Base-by-base conservation (phyloP, 2,888 invertebrate genomes). In the Aspidapion aeneum region DNA sequence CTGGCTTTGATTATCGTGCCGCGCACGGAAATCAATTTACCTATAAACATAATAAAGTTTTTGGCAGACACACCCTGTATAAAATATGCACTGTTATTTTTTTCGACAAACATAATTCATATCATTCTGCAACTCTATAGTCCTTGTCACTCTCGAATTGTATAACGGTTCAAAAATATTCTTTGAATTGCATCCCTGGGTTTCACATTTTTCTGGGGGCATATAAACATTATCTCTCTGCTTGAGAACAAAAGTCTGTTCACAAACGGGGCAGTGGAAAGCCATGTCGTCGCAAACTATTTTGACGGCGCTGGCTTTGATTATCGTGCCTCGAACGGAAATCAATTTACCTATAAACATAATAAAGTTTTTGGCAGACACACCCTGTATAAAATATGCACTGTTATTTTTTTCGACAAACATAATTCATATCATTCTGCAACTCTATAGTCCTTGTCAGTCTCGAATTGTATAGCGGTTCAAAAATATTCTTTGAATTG, bases 1-100 rank as follows among this genome's bases (percentile, higher is more conserved):
- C 92, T 88, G 1, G 93, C 90, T 76, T 91, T 85, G 65, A 92
- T 91, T 0, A 96, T 92, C 52, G 93, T 93, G 0, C 96, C 96
- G 74, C 90, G 87, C 1, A 96, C 85, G 21, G 91, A 86, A 20
- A 94, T 87, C 68, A 96, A 77, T 79, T 90, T 90, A 2, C 88
- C 90, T 88, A 63, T 51, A 79, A 75, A 57, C 51, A n/a, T n/a
- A n/a, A 58, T 63, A 58, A 12, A 49, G 5, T 2, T 12, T 48
- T 48, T 12, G 49, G 9, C n/a, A 48, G 49, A n/a, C 49, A 48
- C 9, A 48, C 49, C 49, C n/a, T 48, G n/a, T n/a, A n/a, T n/a
- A n/a, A 48, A 48, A 48, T 12, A 48, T n/a, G 49, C 9, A n/a
- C n/a, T n/a, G 9, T 12, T 9, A 48, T 48, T 48, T 12, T 48